These are phyloP conservation scores for Bombus vancouverensis DNA, from an alignment of 1,140 invertebrate genomes.

Conservation along the genomic window DNA sequence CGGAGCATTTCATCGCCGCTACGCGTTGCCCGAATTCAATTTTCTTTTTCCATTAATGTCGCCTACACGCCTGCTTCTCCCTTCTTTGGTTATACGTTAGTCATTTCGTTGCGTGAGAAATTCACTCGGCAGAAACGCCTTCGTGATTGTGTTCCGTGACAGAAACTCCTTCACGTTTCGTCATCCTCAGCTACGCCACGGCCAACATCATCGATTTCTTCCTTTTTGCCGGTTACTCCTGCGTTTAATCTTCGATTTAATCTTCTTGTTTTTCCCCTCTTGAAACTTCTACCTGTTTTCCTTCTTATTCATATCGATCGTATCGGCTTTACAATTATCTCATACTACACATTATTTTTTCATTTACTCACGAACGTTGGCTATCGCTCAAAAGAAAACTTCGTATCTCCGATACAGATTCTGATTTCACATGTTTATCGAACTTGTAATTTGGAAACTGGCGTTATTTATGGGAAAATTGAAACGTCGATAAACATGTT, in stretches of 20 bases:
- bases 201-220: constrained; percentile 10
- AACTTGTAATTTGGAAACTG: not conserved
- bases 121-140: not conserved
- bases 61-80: not conserved
- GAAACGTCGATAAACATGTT: too few relatives aligned
- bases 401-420: not conserved
- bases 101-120: not conserved
- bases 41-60: constrained; percentile 25
- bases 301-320: too few relatives aligned
- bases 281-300: not conserved
- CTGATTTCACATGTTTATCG: not conserved
- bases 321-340: too few relatives aligned
- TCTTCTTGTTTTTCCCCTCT: not conserved
- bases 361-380: too few relatives aligned
- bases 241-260: too few relatives aligned
- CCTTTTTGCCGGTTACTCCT: not conserved
- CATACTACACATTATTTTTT: rapidly evolving
- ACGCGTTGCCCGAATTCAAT: constrained; percentile 13
- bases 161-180: not conserved
- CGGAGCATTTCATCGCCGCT: not conserved
- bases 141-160: not conserved
- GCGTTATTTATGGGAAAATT: not conserved
- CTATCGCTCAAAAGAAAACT: not conserved
- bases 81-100: not conserved
- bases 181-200: not conserved